Conservation (phyloP, 2,888 invertebrate genomes). For the Diarsia rubi region DNA sequence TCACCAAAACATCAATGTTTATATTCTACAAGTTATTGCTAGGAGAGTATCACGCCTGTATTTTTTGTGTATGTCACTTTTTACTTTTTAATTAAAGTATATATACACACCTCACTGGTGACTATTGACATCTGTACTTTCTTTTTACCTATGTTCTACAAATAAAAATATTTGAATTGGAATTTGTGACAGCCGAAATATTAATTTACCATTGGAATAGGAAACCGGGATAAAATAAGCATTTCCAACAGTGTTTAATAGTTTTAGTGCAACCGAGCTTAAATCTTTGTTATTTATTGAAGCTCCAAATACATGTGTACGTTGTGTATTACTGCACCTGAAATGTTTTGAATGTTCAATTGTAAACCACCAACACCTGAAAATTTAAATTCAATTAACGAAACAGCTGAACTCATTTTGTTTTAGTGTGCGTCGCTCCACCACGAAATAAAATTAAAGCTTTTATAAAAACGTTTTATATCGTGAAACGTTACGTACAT, state of each 20-base stretch:
- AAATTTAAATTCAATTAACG: neutral
- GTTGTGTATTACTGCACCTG: neutral
- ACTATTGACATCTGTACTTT: too few relatives aligned
- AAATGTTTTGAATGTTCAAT: neutral
- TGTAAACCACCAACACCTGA: neutral
- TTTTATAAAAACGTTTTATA: slow-evolving; percentile 15
- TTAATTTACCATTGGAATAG: too few relatives aligned
- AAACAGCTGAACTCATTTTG: neutral
- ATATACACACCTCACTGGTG: too few relatives aligned
- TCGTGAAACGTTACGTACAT: neutral
- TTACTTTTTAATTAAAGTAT: too few relatives aligned
- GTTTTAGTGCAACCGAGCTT: too few relatives aligned
- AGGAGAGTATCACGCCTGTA: too few relatives aligned
- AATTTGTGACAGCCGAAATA: too few relatives aligned
- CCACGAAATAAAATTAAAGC: neutral
- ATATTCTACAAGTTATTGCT: neutral
- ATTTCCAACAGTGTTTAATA: too few relatives aligned
- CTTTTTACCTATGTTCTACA: too few relatives aligned
- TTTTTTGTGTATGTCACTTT: too few relatives aligned
- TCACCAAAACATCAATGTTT: neutral
- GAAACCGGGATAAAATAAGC: too few relatives aligned
- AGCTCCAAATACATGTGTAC: neutral
- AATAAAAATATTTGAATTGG: too few relatives aligned
- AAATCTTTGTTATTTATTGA: neutral
- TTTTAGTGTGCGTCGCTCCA: neutral